These are phyloP conservation scores for Lomographa bimaculata DNA, from an alignment of 2,888 invertebrate genomes.

Conservation along the genomic window DNA sequence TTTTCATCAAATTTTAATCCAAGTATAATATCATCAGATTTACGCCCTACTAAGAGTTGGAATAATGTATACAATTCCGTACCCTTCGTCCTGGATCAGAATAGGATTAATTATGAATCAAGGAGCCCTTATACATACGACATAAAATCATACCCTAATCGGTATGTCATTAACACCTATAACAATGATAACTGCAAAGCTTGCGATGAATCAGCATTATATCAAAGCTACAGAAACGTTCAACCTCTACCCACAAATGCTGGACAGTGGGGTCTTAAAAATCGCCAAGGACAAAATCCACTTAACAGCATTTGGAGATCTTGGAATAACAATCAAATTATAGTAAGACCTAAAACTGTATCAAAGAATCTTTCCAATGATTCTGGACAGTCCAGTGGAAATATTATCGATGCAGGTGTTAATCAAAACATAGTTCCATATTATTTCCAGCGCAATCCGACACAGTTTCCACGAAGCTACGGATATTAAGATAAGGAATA, in stretches of 20 bases:
- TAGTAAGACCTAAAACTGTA: conserved; percentile 7
- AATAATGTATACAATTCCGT: not conserved
- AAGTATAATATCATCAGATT: conserved; percentile 1
- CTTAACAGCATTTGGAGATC: conserved; percentile 30
- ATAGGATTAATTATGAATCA: no score
- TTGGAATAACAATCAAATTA: conserved; percentile 31
- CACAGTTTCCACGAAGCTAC: conserved; percentile 4
- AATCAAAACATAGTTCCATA: conserved; percentile 9
- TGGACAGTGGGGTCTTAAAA: not conserved
- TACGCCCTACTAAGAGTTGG: not conserved
- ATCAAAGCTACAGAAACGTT: not conserved
- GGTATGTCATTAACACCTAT: conserved; percentile 7
- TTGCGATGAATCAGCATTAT: no score
- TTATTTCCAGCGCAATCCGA: conserved; percentile 5
- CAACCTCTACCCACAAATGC: not conserved
- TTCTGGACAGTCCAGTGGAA: no score
- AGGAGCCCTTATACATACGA: conserved; percentile 5
- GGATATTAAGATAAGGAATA: conserved; percentile 18
- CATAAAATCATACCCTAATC: conserved; percentile 3
- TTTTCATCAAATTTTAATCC: not conserved
- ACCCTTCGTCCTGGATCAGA: no score
- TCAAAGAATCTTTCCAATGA: no score
- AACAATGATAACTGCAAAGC: no score
- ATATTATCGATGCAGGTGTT: no score
- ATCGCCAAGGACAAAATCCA: not conserved